Conservation (phyloP, 2,113 vertebrate genomes). For the Phodopus roborovskii region DNA sequence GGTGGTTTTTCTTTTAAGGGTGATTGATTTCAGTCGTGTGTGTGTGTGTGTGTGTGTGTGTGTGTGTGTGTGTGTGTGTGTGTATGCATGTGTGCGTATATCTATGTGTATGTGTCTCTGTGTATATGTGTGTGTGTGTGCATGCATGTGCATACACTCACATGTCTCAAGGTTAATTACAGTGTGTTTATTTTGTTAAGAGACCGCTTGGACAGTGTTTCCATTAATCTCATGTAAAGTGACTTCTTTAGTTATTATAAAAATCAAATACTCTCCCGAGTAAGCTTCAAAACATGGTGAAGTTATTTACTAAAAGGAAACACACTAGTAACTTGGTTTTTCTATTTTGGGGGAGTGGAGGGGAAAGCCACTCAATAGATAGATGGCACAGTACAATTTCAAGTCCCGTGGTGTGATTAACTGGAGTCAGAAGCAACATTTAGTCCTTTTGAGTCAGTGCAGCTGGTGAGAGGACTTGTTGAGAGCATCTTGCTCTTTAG, state of each 20-base stretch:
- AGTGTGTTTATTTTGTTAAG: constrained; percentile 45
- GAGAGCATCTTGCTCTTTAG: background rate
- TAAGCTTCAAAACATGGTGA: background rate
- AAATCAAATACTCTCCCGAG: background rate
- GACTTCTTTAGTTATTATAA: background rate
- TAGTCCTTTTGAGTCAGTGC: background rate
- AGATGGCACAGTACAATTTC: background rate
- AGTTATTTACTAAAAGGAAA: constrained; percentile 6
- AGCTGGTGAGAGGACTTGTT: background rate
- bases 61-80: background rate
- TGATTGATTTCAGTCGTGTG: no score
- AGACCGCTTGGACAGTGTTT: background rate
- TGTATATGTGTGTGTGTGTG: no score
- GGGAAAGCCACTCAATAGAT: background rate
- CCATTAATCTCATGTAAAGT: background rate
- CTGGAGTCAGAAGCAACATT: background rate
- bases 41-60: background rate
- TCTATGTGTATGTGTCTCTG: background rate
- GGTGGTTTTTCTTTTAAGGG: constrained; percentile 54
- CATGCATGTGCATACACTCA: no score
- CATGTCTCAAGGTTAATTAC: background rate
- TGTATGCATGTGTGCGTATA: background rate
- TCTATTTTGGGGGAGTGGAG: background rate
- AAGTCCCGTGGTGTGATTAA: background rate
- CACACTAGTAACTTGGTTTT: background rate